Base-by-base conservation (phyloP, 2,113 vertebrate species). In the Scartelaos histophorus region DNA sequence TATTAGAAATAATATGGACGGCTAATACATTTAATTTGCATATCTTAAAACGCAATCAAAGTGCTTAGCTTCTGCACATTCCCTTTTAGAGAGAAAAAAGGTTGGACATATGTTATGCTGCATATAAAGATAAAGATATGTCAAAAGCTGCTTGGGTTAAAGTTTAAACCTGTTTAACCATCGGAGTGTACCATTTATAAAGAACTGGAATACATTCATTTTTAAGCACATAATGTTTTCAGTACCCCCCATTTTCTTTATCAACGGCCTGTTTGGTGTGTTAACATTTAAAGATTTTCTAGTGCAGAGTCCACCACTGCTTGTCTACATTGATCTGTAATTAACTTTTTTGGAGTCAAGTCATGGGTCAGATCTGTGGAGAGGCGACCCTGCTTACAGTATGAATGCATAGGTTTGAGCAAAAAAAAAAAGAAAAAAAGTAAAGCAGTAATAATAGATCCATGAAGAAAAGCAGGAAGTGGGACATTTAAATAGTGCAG, bases 1-100 rank as follows among this genome's bases (percentile, higher is more conserved):
- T 38, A 38, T 64, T 64, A 64, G 17, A 64, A 64, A 64, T 38
- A 38, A 64, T 38, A 43, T 64, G 61, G 34, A 64, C 61, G 17
- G 61, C 29, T 64, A 38, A 64, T 64, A 35, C 61, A 64, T 64
- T 38, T 64, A 19, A 35, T 35, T 38, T 38, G 17, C 61, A 64
- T 64, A 38, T 64, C 38, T 62, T 38, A n/a, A 64, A 64, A 64
- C 38, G 61, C 61, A 64, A 64, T 43, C 29, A 64, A 64, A 64
- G 61, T 64, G 61, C 61, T 62, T 9, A 62, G 60, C 60, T 35
- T 64, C 17, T 64, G 34, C 34, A n/a, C 16, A 21, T 61, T 34
- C 58, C 24, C 25, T 34, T 60, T 61, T 17, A 34, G 15, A 29
- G 7, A 29, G 29, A 29, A 29, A 58, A 17, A 16, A 19, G 29